Evolutionary conservation across 1,140 invertebrate species (phyloP).

Genomic region (Pseudobourletiella spinata): DNA sequence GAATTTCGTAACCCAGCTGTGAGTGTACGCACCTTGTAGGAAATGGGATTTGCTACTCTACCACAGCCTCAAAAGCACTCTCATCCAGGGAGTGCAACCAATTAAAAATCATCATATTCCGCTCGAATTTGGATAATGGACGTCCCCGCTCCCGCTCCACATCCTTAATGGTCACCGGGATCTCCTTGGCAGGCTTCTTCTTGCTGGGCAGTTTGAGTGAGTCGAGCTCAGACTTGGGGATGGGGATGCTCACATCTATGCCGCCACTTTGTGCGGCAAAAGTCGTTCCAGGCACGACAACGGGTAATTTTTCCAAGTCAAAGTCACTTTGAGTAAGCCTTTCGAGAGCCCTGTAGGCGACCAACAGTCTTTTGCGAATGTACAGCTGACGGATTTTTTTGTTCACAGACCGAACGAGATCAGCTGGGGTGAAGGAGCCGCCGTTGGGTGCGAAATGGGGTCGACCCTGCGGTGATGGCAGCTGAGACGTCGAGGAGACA

Average conservation of each 20-base stretch:
- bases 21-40: no score
- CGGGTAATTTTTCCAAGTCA: constrained; percentile 51
- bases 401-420: constrained; percentile 67
- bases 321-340: constrained; percentile 71
- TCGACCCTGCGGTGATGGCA: constrained; percentile 61
- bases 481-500: constrained; percentile 56
- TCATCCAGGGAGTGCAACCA: constrained; percentile 79
- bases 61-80: constrained; percentile 44
- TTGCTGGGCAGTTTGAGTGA: constrained; percentile 18
- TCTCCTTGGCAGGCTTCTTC: constrained; percentile 42
- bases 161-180: constrained; percentile 61
- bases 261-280: constrained; percentile 2
- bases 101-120: constrained; percentile 88
- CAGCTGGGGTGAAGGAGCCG: constrained; percentile 55
- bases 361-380: constrained; percentile 60
- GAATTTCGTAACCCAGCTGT: no score
- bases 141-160: constrained; percentile 70
- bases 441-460: constrained; percentile 20
- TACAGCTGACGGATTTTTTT: constrained; percentile 70
- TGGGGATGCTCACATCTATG: constrained; percentile 5
- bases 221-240: constrained; percentile 27
- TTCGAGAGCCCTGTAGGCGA: constrained; percentile 70
- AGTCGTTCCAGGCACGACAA: constrained; percentile 25
- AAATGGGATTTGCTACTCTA: constrained; percentile 6
- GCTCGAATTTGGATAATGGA: constrained; percentile 72